Percentiles rank a stretch among this genome's conserved stretches.
These are phyloP conservation scores for Hypomesus transpacificus DNA, from an alignment of 2,113 vertebrate genomes.

Conservation along the genomic window DNA sequence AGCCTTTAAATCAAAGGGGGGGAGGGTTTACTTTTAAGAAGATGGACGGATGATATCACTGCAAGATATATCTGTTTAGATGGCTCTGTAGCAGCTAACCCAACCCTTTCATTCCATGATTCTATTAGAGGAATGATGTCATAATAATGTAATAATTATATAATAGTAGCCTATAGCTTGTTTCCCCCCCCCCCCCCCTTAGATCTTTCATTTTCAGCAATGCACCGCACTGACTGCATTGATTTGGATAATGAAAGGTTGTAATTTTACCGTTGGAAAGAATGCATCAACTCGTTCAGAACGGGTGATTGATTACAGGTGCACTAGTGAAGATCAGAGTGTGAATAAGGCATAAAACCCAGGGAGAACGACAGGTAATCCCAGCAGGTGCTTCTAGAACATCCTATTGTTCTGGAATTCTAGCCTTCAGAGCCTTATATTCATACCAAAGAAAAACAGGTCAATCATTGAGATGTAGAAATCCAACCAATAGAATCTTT, in stretches of 20 bases:
- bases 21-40: conserved; percentile 2
- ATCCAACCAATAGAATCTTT: not conserved
- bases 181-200: too few species aligned
- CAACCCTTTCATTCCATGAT: not conserved
- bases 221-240: conserved; percentile 40
- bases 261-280: not conserved
- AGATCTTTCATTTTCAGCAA: conserved; percentile 17
- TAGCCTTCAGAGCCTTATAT: conserved; percentile 64
- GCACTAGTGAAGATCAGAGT: conserved; percentile 11
- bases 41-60: conserved; percentile 7
- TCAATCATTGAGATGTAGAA: conserved; percentile 8
- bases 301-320: conserved; percentile 2
- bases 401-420: conserved; percentile 23
- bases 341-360: conserved; percentile 8
- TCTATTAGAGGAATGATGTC: conserved; percentile 50
- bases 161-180: not conserved
- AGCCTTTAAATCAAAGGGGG: conserved; percentile 33
- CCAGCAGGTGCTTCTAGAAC: not conserved
- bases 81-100: not conserved
- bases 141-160: conserved; percentile 20
- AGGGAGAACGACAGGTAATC: not conserved
- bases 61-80: conserved; percentile 8
- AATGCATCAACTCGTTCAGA: not conserved
- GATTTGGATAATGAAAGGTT: conserved; percentile 19
- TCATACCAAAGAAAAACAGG: conserved; percentile 69